phyloP scores from a whole-genome alignment of 2,113 vertebrate species.

The Microcebus jonahi region DNA sequence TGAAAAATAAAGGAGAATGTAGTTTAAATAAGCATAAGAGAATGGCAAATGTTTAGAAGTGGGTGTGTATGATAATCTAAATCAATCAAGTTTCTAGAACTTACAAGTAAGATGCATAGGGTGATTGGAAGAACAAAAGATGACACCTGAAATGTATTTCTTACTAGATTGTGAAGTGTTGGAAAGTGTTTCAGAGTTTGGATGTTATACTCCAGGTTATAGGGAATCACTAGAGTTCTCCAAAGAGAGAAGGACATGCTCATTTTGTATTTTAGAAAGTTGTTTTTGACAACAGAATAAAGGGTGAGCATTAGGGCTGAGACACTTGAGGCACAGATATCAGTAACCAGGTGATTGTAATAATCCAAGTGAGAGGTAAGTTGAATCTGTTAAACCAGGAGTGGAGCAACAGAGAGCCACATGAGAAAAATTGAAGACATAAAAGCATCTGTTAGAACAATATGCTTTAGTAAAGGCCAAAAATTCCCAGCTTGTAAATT shows the following conservation, averaged over 20 bases:
- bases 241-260: neutral
- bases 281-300: neutral
- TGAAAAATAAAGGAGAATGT: neutral
- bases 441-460: neutral
- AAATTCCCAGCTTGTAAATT: neutral
- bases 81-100: neutral
- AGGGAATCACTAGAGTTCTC: neutral
- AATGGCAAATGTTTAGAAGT: neutral
- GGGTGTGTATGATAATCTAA: neutral
- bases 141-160: neutral
- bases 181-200: neutral
- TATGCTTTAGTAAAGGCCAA: neutral
- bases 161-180: neutral
- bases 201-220: neutral
- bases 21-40: neutral
- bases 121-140: neutral
- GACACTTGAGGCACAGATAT: neutral
- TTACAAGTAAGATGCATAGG: neutral
- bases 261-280: neutral
- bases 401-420: neutral
- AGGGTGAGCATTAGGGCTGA: neutral
- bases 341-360: neutral
- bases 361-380: neutral
- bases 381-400: neutral
- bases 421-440: neutral